Base-by-base conservation (phyloP, 2,888 invertebrate species). In the Holacanthella duospinosa region DNA sequence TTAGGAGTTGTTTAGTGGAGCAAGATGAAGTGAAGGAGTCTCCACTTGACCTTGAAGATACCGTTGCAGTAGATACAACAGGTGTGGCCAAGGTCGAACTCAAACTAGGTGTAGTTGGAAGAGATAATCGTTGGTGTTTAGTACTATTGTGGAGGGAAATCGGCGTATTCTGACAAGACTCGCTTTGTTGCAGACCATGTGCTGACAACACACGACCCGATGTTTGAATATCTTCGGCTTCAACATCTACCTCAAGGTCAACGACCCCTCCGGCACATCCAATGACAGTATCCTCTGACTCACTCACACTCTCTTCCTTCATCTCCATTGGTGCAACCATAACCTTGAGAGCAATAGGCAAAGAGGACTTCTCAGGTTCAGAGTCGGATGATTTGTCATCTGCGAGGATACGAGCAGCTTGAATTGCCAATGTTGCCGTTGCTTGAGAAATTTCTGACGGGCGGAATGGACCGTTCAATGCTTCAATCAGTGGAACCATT, bases 401-500 rank as follows among this genome's bases (percentile, higher is more conserved):
- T 61, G 69, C 71, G 21, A 73, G 44, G 16, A 63, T 60, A 48
- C 73, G 60, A 12, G 70, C 71, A 9, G 71, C 71, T 63, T 71
- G 71, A 43, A 69, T 69, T 2, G 64, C 63, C 1, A 67, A 61
- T 25, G 64, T 43, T 9, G 66, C 62, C 2, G 69, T 66, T 28
- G 71, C 71, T n/a, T 64, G 60, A 25, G 70, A 64, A n/a, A 67
- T 61, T 0, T 66, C 66, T 0, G 71, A 70, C 3, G 64, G 62
- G 59, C 81, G 80, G 74, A 84, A 87, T 6, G 93, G 94, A 0
- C 96, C 96, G 80, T 96, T 96, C 61, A 96, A 81, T 2, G 96
- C 96, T 80, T 96, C 96, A 71, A 96, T 89, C 60, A 96, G 81
- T 0, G 95, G 90, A 60, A 96, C 90, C 29, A 93, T 87, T 80